These are phyloP conservation scores for Nemapogon koenigi DNA, from an alignment of 2,888 invertebrate species.

Conservation along the genomic window DNA sequence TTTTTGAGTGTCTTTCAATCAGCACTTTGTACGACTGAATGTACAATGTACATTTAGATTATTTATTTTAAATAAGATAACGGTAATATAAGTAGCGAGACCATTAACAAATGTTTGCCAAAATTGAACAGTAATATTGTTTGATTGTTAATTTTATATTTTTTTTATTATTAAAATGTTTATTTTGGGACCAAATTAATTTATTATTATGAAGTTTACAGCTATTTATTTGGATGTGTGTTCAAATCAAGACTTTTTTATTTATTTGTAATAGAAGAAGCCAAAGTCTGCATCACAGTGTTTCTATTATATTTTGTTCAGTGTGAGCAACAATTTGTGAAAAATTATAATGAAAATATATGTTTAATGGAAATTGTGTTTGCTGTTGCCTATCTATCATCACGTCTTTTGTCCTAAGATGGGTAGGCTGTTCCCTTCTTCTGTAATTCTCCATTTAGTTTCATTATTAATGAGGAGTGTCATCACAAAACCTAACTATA, in stretches of 20 bases:
- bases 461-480: constrained; percentile 15
- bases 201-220: constrained; percentile 56
- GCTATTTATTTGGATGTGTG: constrained; percentile 51
- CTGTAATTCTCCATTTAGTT: constrained; percentile 29
- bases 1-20: constrained; percentile 4
- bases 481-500: constrained; percentile 22
- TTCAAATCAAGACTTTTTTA: constrained; percentile 49
- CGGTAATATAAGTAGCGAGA: constrained; percentile 46
- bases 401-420: too few species aligned
- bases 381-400: too few species aligned
- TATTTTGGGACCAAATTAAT: constrained; percentile 66
- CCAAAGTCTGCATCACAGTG: constrained; percentile 59
- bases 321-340: constrained; percentile 37
- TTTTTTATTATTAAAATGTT: constrained; percentile 49
- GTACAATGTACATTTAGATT: constrained; percentile 42
- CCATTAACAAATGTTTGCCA: constrained; percentile 52
- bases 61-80: constrained; percentile 54
- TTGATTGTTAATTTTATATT: constrained; percentile 50
- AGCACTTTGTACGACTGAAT: constrained; percentile 31
- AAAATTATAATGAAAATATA: constrained; percentile 33
- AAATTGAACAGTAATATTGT: constrained; percentile 52
- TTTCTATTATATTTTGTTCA: constrained; percentile 42
- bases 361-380: constrained; percentile 32
- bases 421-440: too few species aligned
- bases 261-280: constrained; percentile 62